Evolutionary conservation across 2,888 invertebrate species (phyloP), one percentile per base, ranked within the genome.

Genomic region (Papilio elwesi): DNA sequence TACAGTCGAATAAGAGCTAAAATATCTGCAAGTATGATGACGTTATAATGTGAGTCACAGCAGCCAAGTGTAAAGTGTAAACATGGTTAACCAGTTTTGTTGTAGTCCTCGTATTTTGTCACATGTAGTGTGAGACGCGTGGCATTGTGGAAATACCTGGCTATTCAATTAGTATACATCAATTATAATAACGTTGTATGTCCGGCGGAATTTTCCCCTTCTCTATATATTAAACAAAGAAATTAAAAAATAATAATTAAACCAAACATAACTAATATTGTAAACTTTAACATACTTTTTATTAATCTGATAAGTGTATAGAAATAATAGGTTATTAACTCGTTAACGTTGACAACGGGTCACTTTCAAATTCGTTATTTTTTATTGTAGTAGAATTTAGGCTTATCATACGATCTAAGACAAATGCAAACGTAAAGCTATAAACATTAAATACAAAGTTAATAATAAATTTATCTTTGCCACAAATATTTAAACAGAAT

Each of bases 121-220:
- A 47, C 68, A n/a, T 57, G 57, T 49, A 38, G 5, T 43, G 26
- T 16, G 13, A 62, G 47, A 64, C 13, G 51, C 36, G 59, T 73
- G 73, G 43, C 64, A 69, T 57, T 73, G 68, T 36, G 73, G 73
- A 65, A 69, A 38, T 73, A 16, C 68, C 73, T 64, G 10, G 51
- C 51, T 15, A 71, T 66, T 71, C 38, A 57, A 65, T 53, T 68
- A 65, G 55, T 51, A 65, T 51, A 15, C 13, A 65, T 57, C 48
- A 36, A 51, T 43, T 73, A 68, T 68, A 26, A 15, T 57, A 53
- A 52, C 62, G 26, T 51, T 38, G n/a, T 55, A 65, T 26, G 49
- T 72, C 68, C 64, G 68, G 59, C 68, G 15, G 57, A 38, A 38
- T 51, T 57, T 69, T 73, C 51, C 72, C 68, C 38, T 73, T 49